Conservation (phyloP, 2,113 vertebrate genomes). For the Gavialis gangeticus region DNA sequence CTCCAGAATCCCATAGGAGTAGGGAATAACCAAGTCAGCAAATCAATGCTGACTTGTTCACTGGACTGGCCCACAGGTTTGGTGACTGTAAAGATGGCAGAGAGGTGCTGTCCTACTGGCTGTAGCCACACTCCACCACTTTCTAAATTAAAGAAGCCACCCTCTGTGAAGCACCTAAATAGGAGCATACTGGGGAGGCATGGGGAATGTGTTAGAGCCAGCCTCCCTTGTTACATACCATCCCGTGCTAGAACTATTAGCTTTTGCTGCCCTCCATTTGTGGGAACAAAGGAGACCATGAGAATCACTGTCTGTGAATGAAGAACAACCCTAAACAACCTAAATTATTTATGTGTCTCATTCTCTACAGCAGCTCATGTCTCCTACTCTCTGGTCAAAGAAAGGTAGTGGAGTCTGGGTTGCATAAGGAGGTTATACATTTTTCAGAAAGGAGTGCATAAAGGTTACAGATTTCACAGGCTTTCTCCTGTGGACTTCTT, state of each 20-base stretch:
- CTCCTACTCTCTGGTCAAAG: neutral
- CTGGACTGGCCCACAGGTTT: neutral
- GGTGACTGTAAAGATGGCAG: neutral
- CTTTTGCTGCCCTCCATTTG: neutral
- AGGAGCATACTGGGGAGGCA: neutral
- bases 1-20: neutral
- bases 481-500: neutral
- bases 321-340: neutral
- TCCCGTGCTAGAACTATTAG: neutral
- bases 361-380: neutral
- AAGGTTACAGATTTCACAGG: neutral
- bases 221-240: neutral
- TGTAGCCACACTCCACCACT: neutral
- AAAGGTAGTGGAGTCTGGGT: neutral
- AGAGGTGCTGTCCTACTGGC: neutral
- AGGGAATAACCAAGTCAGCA: neutral
- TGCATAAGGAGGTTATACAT: neutral
- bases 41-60: neutral
- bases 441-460: neutral
- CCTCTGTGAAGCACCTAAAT: neutral
- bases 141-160: neutral
- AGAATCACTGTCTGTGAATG: neutral
- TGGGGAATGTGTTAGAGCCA: neutral
- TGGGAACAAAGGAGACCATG: neutral
- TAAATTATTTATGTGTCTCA: too few relatives aligned